phyloP scores from a whole-genome alignment of 2,113 vertebrate genomes.

The Microtus richardsoni region DNA sequence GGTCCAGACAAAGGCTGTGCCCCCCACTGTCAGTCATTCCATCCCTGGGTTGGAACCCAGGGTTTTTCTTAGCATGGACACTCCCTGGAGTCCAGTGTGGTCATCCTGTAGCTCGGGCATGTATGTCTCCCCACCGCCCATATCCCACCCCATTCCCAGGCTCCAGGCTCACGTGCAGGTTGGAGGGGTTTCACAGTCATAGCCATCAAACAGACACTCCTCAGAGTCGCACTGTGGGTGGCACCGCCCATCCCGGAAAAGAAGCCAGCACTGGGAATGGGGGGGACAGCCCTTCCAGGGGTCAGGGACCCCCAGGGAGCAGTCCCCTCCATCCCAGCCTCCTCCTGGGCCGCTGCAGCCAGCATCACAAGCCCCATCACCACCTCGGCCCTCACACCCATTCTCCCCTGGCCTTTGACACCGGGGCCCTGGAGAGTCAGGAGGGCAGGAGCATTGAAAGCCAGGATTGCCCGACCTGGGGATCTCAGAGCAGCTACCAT shows the following conservation, averaged over 20 bases:
- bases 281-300: slow-evolving; percentile 89
- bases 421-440: slow-evolving; percentile 69
- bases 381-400: slow-evolving; percentile 65
- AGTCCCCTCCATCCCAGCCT: slow-evolving; percentile 81
- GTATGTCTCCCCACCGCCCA: neutral
- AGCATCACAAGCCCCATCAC: slow-evolving; percentile 75
- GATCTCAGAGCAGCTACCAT: slow-evolving; percentile 74
- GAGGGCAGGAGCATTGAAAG: slow-evolving; percentile 77
- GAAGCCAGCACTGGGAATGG: slow-evolving; percentile 86
- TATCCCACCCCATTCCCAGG: slow-evolving; percentile 37
- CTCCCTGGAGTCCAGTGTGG: neutral
- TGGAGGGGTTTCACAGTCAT: slow-evolving; percentile 88
- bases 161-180: slow-evolving; percentile 87
- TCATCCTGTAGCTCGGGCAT: neutral
- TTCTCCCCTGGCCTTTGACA: slow-evolving; percentile 77
- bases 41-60: neutral
- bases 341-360: slow-evolving; percentile 78
- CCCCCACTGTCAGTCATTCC: neutral
- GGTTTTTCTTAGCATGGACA: neutral
- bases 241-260: slow-evolving; percentile 90
- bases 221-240: slow-evolving; percentile 87
- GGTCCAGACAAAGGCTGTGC: neutral
- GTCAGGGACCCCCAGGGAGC: slow-evolving; percentile 84
- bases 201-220: slow-evolving; percentile 91
- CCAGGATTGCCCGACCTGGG: neutral